Evolutionary conservation across 2,113 vertebrate genomes (phyloP), one percentile per base, ranked within the genome.

Genomic region (Notarius quadriscutis): DNA sequence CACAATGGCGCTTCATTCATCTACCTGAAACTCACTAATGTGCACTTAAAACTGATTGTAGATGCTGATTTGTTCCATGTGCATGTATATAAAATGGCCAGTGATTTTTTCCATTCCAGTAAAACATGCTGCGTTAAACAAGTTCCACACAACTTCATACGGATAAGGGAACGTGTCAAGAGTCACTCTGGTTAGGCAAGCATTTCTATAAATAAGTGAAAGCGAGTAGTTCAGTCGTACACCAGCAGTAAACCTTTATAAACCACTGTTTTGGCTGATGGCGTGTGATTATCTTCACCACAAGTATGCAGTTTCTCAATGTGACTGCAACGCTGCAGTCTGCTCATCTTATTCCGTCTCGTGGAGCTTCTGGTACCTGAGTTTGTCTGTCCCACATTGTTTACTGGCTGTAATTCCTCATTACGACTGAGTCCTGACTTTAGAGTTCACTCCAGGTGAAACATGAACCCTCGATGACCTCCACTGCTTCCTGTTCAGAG

Each of bases 61-160:
- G 50, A 74, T 51, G 51, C 22, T 89, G 88, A 91, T 89, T 27
- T 63, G n/a, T 90, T 90, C 91, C 89, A 91, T 81, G 57, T 91
- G 91, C 83, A 27, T 58, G 75, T 82, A 6, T 48, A 51, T 62
- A 25, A 80, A 62, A 81, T 81, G 79, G 83, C 57, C 62, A 80
- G 77, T 15, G 57, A 8, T 48, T 14, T 83, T 83, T 65, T 7
- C 41, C 57, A 0, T 60, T 72, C 15, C 22, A 58, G 34, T 58
- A 62, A 87, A 82, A 50, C 69, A 62, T 20, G 17, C 34, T 53
- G 63, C 77, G 10, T 85, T 85, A 65, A 62, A 85, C 72, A 72
- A 51, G 57, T 77, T 63, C 34, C 22, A 25, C 83, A 30, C 48
- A 83, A 83, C 60, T 83, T 84, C 67, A 57, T 17, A 10, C 2